Base-by-base conservation (phyloP, 2,797 vertebrate genomes). In the Gadopsis marmoratus region DNA sequence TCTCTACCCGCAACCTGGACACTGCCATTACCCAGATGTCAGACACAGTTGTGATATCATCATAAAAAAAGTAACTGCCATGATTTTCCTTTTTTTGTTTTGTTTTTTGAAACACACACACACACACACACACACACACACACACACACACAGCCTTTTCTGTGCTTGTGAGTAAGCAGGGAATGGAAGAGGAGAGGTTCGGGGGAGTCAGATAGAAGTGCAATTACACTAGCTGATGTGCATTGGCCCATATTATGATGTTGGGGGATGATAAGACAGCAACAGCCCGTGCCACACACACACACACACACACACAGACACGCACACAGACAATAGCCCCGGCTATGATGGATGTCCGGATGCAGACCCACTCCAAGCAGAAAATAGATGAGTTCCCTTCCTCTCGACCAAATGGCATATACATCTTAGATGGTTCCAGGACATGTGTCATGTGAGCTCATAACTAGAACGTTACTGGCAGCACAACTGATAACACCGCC, bases 21-120 rank as follows among this genome's bases (percentile, higher is more conserved):
- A 48, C 79, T 66, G 76, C 76, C 92, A 93, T 94, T 91, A 90
- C 86, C 88, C 92, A 95, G 94, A 94, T 93, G 94, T 93, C 92
- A 89, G 71, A 67, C 89, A 73, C 88, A 81, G 88, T 88, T 87
- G 89, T 86, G 91, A 93, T 91, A 91, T 92, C 92, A 92, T 91
- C 90, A 85, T 93, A 90, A 92, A 92, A 89, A 89, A 90, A 89
- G 71, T 68, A 89, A 88, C 78, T 81, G 79, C 81, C 35, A 9
- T 9, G 55, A 58, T 82, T 71, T 47, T 48, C 64, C 23, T n/a
- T 47, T 11, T 21, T 7, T 62, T 26, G 26, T 65, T 39, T 39
- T 39, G 23, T 41, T 51, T 43, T 19, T 21, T 2, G 4, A 23
- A 41, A 51, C 39, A 78, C 33, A 35, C 47, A 33, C 35, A 70